phyloP scores from a whole-genome alignment of 2,797 vertebrate genomes.

The Vireo griseus region DNA sequence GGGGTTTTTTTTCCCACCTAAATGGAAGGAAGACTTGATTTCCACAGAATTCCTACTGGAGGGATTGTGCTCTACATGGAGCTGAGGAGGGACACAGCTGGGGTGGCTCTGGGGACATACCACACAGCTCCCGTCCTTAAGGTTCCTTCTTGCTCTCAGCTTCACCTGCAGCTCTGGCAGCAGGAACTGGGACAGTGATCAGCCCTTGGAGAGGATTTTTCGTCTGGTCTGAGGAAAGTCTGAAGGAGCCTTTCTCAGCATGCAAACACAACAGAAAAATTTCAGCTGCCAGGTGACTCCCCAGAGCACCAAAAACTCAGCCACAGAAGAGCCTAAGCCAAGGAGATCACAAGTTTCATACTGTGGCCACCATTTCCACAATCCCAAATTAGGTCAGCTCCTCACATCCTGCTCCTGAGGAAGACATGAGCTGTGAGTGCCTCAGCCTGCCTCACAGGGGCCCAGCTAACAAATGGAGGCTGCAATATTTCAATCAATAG shows the following conservation, averaged over 20 bases:
- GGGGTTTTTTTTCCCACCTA: fast-evolving
- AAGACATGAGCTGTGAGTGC: neutral
- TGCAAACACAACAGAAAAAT: fast-evolving
- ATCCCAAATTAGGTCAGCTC: neutral
- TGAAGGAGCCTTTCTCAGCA: neutral
- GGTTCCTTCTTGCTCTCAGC: neutral
- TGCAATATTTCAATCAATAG: conserved; percentile 49
- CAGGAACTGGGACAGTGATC: fast-evolving
- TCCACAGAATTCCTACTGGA: neutral
- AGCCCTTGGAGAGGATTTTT: neutral
- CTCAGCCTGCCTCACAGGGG: neutral
- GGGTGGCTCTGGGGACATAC: neutral
- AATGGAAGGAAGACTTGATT: neutral
- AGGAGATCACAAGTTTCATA: neutral
- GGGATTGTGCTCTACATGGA: fast-evolving
- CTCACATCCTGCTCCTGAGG: neutral
- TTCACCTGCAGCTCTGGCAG: neutral
- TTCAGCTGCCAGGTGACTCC: neutral
- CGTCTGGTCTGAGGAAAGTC: neutral
- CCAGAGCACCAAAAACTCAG: neutral
- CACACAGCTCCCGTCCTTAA: neutral
- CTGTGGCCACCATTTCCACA: neutral
- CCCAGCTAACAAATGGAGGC: neutral
- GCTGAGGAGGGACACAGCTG: neutral
- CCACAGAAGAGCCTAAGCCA: neutral